Percentiles rank a stretch among this genome's conserved stretches.
phyloP scores from a whole-genome alignment of 2,113 vertebrate species.

The Acrocephalus kingi region DNA sequence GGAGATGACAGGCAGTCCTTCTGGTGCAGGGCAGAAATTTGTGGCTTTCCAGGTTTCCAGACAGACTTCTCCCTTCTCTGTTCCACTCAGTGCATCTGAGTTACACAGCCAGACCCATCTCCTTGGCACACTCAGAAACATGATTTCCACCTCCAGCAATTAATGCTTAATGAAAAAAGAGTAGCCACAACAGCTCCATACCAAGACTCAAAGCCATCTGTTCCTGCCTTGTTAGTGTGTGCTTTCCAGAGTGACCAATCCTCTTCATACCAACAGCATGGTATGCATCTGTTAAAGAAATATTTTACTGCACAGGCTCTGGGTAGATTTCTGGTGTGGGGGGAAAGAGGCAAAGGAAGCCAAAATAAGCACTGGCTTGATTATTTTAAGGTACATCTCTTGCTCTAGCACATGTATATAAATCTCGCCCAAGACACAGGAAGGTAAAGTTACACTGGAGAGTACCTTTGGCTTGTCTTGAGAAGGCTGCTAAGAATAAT shows the following conservation, averaged over 20 bases:
- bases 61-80: neutral
- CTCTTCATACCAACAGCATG: neutral
- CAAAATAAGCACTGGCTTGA: constrained; percentile 32
- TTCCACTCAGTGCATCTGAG: neutral
- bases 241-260: constrained; percentile 42
- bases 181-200: constrained; percentile 33
- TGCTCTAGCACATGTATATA: neutral
- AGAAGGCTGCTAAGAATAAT: neutral
- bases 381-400: constrained; percentile 26
- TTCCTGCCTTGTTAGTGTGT: neutral
- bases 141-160: constrained; percentile 22
- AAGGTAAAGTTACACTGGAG: neutral
- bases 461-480: constrained; percentile 16
- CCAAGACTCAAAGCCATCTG: constrained; percentile 37
- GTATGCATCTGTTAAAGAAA: constrained; percentile 15
- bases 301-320: neutral
- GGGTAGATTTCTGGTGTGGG: neutral
- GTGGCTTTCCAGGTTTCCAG: neutral
- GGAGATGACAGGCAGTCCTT: neutral
- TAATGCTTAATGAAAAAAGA: constrained; percentile 52
- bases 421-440: neutral
- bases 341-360: neutral
- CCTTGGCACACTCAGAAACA: neutral
- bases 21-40: neutral
- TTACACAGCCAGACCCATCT: neutral